Evolutionary conservation across 64 coral and sea anemone genomes (phyloP).

Genomic region (Acropora yongei): DNA sequence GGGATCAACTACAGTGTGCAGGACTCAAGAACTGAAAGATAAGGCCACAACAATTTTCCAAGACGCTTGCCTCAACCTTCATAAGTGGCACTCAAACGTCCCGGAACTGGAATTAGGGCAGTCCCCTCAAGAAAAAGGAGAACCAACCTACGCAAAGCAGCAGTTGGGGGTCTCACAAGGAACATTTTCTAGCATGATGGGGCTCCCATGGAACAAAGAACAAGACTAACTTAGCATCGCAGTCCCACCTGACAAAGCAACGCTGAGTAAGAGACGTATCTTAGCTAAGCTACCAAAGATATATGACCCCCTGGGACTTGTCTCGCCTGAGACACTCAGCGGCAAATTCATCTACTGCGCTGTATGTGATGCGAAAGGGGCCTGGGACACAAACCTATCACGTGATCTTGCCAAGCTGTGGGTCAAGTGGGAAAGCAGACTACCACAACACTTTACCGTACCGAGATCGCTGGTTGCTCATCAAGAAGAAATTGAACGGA

Average conservation of each 20-base stretch:
- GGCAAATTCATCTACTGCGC: constrained; percentile 41
- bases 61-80: constrained; percentile 13
- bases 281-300: constrained; percentile 45
- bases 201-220: constrained; percentile 28
- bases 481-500: background rate
- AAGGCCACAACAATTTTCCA: constrained; percentile 5
- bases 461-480: constrained; percentile 3
- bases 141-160: constrained; percentile 30
- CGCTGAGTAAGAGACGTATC: constrained; percentile 1
- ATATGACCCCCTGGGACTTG: constrained; percentile 38
- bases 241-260: background rate
- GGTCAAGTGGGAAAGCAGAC: constrained; percentile 40
- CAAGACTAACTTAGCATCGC: background rate
- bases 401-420: constrained; percentile 1
- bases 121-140: background rate
- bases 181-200: background rate
- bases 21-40: constrained; percentile 12
- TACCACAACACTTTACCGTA: background rate
- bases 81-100: constrained; percentile 45
- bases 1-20: background rate
- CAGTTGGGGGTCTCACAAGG: constrained; percentile 2
- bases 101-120: constrained; percentile 1
- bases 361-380: constrained; percentile 27
- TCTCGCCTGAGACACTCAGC: constrained; percentile 14
- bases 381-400: constrained; percentile 36